Percentiles rank a stretch among this genome's conserved stretches.
phyloP scores from a whole-genome alignment of 2,113 vertebrate species.

The Odocoileus hemionus region DNA sequence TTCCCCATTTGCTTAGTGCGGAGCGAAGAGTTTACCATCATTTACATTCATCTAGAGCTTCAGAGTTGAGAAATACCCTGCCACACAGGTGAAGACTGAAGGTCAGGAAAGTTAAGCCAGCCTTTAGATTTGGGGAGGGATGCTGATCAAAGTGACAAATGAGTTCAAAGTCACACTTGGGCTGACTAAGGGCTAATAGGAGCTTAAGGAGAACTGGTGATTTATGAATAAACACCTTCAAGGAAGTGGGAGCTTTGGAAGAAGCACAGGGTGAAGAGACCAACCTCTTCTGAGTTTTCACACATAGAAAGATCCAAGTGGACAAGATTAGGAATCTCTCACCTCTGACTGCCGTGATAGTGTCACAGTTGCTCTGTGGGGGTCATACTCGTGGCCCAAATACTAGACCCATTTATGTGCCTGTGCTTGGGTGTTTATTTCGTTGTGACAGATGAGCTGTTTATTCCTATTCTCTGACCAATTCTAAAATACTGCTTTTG shows the following conservation, averaged over 20 bases:
- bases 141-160: neutral
- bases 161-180: neutral
- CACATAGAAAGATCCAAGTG: neutral
- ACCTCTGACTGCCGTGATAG: neutral
- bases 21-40: neutral
- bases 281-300: neutral
- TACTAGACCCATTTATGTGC: neutral
- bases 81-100: neutral
- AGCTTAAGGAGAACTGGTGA: neutral
- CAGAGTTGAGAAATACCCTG: neutral
- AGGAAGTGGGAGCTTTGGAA: neutral
- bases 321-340: neutral
- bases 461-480: neutral
- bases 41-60: neutral
- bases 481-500: neutral
- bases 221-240: neutral
- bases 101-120: neutral
- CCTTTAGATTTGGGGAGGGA: neutral
- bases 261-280: fast-evolving
- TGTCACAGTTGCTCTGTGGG: neutral
- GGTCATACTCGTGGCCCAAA: neutral
- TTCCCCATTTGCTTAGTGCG: neutral
- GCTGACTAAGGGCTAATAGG: neutral
- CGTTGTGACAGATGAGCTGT: neutral
- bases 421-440: neutral